Base-by-base conservation (phyloP, 2,888 invertebrate genomes). In the Perizoma flavofasciatum region DNA sequence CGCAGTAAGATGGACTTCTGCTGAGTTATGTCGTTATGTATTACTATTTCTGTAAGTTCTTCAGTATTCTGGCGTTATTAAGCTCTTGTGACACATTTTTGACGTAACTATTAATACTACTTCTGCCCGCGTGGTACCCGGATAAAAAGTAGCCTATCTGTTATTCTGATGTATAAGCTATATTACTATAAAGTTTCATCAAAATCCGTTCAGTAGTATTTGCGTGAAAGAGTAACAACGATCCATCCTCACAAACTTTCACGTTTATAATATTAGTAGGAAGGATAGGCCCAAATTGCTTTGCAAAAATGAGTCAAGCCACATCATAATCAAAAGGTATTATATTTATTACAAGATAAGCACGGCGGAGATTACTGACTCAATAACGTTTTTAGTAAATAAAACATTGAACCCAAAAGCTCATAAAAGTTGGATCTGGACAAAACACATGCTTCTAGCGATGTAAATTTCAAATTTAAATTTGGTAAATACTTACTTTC, bases 1-100 rank as follows among this genome's bases (percentile, higher is more conserved):
- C 63, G 68, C 67, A 50, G 68, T 66, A 54, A 61, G 66, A 68
- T 55, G 49, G 55, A 59, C 65, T 66, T 62, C 45, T 60, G 60
- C 52, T 57, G 50, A 65, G 60, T 57, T 58, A 54, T 66, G 67
- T 68, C 63, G 60, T 57, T 58, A 54, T 66, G 67, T 68, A 49
- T 64, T 48, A 61, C 56, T 66, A 65, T 63, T 66, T 66, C 53
- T 59, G 59, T 62, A 54, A 50, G 34, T 58, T 66, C 65, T 64
- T 65, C 63, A 55, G 10, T 34, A 59, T 53, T 61, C 52, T 50
- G 34, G 51, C 37, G 55, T 54, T 56, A 62, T n/a, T n/a, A n/a
- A n/a, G n/a, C n/a, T n/a, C n/a, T n/a, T n/a, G 44, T 53, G 49
- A 53, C 52, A 53, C 49, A 43, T 57, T 61, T 6, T 8, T 8